These are phyloP conservation scores for Tipula lateralis DNA, from an alignment of 2,888 invertebrate species.

Conservation along the genomic window DNA sequence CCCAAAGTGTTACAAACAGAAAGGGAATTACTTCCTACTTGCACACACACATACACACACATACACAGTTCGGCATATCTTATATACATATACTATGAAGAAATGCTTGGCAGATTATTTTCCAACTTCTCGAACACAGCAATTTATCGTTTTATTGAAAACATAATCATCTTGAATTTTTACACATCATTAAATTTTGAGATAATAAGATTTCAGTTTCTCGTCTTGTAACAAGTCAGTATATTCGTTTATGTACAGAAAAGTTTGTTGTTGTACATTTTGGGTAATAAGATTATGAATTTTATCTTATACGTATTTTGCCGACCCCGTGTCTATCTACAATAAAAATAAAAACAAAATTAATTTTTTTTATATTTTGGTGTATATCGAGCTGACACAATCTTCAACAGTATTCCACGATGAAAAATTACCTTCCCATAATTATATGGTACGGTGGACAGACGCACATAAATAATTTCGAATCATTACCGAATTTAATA, in stretches of 20 bases:
- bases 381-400: neutral
- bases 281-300: neutral
- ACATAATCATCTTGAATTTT: conserved; percentile 1
- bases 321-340: too few relatives aligned
- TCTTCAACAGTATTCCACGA: neutral
- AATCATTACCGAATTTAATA: neutral
- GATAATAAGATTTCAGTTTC: conserved; percentile 24
- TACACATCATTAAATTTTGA: conserved; percentile 13
- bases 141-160: conserved; percentile 19
- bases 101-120: neutral
- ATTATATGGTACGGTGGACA: neutral
- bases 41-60: too few relatives aligned
- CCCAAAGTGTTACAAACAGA: neutral
- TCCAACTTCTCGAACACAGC: neutral
- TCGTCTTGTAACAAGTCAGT: neutral
- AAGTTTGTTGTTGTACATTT: neutral
- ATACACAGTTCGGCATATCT: too few relatives aligned
- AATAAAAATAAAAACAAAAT: neutral
- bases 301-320: neutral
- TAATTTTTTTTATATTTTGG: neutral
- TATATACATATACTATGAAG: neutral
- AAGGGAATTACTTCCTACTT: neutral
- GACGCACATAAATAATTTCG: neutral
- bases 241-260: neutral
- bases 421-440: neutral